Conservation (phyloP, 2,888 invertebrate species). For the Xestoiulus laeticollis region DNA sequence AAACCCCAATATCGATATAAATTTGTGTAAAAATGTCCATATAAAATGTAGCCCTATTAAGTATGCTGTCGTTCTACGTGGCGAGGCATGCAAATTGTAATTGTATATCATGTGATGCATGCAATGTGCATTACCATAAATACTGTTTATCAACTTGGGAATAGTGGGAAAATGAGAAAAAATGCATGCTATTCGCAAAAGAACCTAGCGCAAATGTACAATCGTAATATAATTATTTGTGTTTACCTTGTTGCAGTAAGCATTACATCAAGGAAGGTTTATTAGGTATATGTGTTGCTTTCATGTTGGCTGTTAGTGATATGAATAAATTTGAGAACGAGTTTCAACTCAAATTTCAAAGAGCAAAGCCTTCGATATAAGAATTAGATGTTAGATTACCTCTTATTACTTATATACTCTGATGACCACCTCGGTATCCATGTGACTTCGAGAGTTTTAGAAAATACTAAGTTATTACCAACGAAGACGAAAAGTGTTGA, state of each 20-base stretch:
- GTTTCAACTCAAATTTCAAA: too few relatives aligned
- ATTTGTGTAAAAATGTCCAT: conserved; percentile 9
- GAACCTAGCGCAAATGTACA: too few relatives aligned
- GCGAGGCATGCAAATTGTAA: not conserved
- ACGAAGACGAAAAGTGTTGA: too few relatives aligned
- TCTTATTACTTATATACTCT: too few relatives aligned
- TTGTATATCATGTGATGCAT: not conserved
- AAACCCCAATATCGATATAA: not conserved
- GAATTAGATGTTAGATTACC: too few relatives aligned
- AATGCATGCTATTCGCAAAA: not conserved
- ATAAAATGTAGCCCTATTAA: not conserved
- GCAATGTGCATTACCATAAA: not conserved
- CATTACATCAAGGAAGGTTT: not conserved
- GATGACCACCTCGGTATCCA: too few relatives aligned
- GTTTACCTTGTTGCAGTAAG: not conserved
- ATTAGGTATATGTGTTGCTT: too few relatives aligned
- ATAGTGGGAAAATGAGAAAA: not conserved
- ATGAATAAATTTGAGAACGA: too few relatives aligned
- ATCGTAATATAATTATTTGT: not conserved
- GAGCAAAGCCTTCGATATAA: too few relatives aligned
- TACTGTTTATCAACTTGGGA: not conserved
- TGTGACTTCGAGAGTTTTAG: too few relatives aligned
- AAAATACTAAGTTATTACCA: too few relatives aligned
- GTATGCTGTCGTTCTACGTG: not conserved
- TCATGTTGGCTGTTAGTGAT: too few relatives aligned